Conservation (phyloP, 2,113 vertebrate genomes). For the Addax nasomaculatus region DNA sequence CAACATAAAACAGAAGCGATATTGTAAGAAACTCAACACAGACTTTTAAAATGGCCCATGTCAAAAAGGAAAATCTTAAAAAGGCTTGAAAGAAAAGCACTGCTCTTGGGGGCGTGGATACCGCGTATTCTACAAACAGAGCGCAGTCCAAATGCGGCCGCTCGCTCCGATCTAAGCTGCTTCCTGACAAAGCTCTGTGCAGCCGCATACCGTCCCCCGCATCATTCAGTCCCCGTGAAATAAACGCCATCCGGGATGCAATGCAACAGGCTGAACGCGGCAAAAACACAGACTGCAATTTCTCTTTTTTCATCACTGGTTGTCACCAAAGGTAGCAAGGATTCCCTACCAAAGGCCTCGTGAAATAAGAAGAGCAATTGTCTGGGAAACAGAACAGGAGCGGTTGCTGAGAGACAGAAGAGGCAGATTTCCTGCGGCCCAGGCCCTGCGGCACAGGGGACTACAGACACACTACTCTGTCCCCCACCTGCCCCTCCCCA, state of each 20-base stretch:
- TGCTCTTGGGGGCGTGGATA: accelerated
- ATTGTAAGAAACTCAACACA: neutral
- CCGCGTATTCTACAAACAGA: accelerated
- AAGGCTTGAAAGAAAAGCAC: neutral
- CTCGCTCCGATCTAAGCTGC: neutral
- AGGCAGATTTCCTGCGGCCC: accelerated
- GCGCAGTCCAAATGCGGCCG: accelerated
- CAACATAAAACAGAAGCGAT: neutral
- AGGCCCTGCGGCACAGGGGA: neutral
- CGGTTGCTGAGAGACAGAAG: accelerated
- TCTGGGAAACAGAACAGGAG: neutral
- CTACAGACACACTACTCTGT: neutral
- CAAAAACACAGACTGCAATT: neutral
- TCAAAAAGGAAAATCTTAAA: neutral
- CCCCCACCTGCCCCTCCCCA: too few species aligned
- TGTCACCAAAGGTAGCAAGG: slow-evolving; percentile 36
- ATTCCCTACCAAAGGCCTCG: neutral
- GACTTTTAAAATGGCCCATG: neutral
- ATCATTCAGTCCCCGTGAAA: neutral
- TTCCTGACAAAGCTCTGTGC: neutral
- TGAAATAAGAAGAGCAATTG: neutral
- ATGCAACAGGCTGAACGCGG: neutral
- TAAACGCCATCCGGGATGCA: neutral
- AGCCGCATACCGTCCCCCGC: too few species aligned
- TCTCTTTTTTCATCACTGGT: neutral